Percentiles rank a stretch among this genome's conserved stretches.
These are phyloP conservation scores for Ciconia boyciana DNA, from an alignment of 2,113 vertebrate genomes.

Conservation along the genomic window DNA sequence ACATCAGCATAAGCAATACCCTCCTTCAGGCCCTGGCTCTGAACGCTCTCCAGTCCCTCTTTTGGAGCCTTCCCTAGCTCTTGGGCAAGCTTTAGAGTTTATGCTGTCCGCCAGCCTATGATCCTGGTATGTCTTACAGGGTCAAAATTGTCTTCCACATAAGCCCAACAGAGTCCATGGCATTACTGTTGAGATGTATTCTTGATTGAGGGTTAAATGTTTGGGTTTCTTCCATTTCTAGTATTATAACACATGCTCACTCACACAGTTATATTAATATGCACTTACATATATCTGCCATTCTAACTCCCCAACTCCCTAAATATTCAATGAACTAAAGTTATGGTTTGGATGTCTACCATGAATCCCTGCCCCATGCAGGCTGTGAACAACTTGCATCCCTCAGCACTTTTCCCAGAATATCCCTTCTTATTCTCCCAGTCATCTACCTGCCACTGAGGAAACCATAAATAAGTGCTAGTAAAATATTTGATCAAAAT, in stretches of 20 bases:
- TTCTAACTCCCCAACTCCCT: not conserved
- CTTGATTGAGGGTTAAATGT: not conserved
- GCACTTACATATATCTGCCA: not conserved
- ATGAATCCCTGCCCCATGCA: not conserved
- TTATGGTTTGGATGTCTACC: not conserved
- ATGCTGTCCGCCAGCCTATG: not conserved
- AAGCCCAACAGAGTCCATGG: not conserved
- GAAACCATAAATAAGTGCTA: not conserved
- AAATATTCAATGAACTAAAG: not conserved
- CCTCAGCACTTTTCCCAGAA: not conserved
- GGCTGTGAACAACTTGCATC: not conserved
- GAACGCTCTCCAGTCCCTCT: not conserved
- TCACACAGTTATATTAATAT: not conserved
- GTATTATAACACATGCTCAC: not conserved
- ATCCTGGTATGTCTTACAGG: not conserved
- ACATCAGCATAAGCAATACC: not conserved
- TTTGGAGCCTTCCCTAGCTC: not conserved
- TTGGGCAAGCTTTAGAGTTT: not conserved
- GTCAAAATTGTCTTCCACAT: not conserved
- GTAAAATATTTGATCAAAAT: not conserved
- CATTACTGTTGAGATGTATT: not conserved
- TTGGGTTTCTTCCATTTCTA: not conserved
- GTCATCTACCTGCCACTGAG: not conserved
- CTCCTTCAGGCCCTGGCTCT: not conserved
- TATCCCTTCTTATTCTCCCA: not conserved